phyloP scores from a whole-genome alignment of 2,113 vertebrate genomes.

The Passer montanus region DNA sequence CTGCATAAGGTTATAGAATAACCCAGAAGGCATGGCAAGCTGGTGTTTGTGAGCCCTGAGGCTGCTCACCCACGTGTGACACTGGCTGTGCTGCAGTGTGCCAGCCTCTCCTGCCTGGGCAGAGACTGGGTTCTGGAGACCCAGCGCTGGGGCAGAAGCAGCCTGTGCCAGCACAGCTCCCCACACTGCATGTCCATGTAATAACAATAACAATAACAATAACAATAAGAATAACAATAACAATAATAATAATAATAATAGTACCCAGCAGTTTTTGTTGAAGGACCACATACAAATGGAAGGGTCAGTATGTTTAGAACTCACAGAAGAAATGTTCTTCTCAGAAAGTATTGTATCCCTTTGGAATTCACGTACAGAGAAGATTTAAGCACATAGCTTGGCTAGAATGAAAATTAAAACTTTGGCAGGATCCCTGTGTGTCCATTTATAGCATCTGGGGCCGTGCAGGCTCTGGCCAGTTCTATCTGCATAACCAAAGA shows the following conservation, averaged over 20 bases:
- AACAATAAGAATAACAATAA: not conserved
- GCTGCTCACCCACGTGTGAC: not conserved
- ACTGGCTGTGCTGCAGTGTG: not conserved
- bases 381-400: not conserved
- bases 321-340: not conserved
- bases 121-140: not conserved
- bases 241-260: not conserved
- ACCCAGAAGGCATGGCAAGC: rapidly evolving
- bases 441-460: not conserved
- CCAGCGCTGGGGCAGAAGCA: not conserved
- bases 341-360: not conserved
- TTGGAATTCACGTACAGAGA: not conserved
- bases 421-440: not conserved
- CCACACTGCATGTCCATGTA: rapidly evolving
- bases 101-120: not conserved
- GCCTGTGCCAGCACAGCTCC: not conserved
- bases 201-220: not conserved
- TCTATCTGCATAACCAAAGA: not conserved
- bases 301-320: not conserved
- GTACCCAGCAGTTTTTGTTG: not conserved
- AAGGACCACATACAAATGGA: not conserved
- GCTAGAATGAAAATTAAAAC: not conserved
- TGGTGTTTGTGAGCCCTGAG: not conserved
- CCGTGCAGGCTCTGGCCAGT: not conserved
- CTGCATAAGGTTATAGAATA: rapidly evolving